A percentile compares a stretch with the other conserved stretches of the same genome.
Conservation (phyloP, 2,113 vertebrate species). For the Ploceus nigricollis region DNA sequence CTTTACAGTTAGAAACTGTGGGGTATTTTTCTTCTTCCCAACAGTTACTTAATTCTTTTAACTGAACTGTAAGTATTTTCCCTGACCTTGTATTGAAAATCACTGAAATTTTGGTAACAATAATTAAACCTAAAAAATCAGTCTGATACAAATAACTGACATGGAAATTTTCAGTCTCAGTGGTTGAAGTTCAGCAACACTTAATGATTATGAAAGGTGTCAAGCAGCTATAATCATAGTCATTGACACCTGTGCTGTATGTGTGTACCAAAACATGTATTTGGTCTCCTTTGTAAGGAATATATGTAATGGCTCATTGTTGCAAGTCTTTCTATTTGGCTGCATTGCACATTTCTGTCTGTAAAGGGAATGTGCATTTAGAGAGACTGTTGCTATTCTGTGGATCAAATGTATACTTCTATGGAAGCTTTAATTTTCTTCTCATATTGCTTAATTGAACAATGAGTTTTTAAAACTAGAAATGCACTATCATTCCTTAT, state of each 20-base stretch:
- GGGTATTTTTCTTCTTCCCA: neutral
- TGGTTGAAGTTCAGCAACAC: neutral
- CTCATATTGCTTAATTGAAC: neutral
- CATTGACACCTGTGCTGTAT: neutral
- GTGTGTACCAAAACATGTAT: neutral
- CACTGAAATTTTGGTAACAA: neutral
- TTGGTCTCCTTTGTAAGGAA: neutral
- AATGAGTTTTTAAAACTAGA: neutral
- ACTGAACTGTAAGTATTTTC: neutral
- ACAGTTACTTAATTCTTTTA: neutral
- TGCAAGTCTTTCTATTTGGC: neutral
- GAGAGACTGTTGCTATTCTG: neutral
- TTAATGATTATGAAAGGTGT: slow-evolving; percentile 1
- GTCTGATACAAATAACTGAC: neutral
- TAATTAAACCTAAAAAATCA: neutral
- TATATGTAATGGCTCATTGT: neutral
- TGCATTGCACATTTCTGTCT: neutral
- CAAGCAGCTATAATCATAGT: neutral
- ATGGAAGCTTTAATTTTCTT: neutral
- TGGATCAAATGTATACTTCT: neutral
- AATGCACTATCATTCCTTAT: neutral
- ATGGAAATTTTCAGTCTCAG: neutral
- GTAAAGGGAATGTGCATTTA: neutral
- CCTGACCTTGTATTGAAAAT: neutral
- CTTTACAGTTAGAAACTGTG: neutral